Evolutionary conservation across 1,140 invertebrate genomes (phyloP), one percentile per base, ranked within the genome.

Genomic region (Holotrichia oblita): DNA sequence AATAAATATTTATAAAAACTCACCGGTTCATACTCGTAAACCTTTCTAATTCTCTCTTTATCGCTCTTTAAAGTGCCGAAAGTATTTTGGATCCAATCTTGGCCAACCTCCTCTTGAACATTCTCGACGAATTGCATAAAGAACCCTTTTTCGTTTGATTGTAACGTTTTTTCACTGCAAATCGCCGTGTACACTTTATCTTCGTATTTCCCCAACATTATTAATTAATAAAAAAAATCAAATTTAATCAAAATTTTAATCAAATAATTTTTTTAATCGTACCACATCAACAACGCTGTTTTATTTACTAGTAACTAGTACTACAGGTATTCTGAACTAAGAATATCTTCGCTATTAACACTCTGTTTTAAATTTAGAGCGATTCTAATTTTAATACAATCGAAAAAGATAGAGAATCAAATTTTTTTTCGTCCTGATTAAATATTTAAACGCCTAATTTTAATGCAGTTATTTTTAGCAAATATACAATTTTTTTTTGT

Each of bases 131-230:
- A 91, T 72, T 90, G 87, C 44, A 88, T 84, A 79, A 92, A 92
- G 83, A 92, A 92, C 8, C 91, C 91, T 78, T 89, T 88, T 79
- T 86, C 87, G 40, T 91, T 88, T 7, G 91, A 90, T 80, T 91
- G 90, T 17, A 92, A 83, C 0, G 91, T 92, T 76, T 88, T 89
- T 81, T 89, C 87, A 73, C 90, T 91, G 81, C 91, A 92, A 48
- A 90, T 80, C 22, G 79, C 17, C 8, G 78, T 76, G 61, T 79
- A 82, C 42, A 74, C 24, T 34, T 61, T 12, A 40, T 81, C 80
- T 12, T 42, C 0, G 14, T 17, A 74, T 69, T 12, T 69, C 22
- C 12, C 61, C 7, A 22, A 61, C 59, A 73, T 73, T 44, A 14
- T 55, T 17, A 14, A 55, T 55, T n/a, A 48, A 9, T 0, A 55